phyloP scores from a whole-genome alignment of 2,797 vertebrate genomes.

The Sebastes trivittatus region DNA sequence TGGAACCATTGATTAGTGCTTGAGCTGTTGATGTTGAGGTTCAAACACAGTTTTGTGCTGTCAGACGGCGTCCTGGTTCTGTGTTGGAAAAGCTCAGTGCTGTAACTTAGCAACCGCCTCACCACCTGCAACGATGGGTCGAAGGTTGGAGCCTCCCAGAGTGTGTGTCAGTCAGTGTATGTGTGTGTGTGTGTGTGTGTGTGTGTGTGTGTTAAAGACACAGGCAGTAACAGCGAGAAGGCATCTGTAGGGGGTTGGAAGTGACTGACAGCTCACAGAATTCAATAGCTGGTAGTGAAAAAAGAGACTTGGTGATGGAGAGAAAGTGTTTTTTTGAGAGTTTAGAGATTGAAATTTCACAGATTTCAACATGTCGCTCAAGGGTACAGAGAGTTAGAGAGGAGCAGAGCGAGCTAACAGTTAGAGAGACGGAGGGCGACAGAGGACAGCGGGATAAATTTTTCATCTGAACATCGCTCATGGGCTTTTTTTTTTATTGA shows the following conservation, averaged over 20 bases:
- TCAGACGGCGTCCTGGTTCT: background rate
- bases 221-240: background rate
- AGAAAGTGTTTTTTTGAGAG: background rate
- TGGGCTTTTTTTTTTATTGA: conserved; percentile 23
- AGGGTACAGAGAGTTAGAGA: conserved; percentile 18
- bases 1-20: background rate
- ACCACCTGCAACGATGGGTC: conserved; percentile 30
- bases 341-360: background rate
- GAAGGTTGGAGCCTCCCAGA: background rate
- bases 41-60: conserved; percentile 1
- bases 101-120: conserved; percentile 71
- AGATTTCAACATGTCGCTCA: background rate
- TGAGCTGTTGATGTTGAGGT: background rate
- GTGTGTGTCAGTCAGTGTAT: background rate
- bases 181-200: background rate
- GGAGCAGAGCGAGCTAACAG: no score
- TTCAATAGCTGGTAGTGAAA: background rate
- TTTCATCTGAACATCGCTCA: conserved; percentile 42
- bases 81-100: conserved; percentile 19
- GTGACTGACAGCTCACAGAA: conserved; percentile 8
- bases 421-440: background rate
- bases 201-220: background rate
- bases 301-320: background rate
- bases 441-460: conserved; percentile 28
- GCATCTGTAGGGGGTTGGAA: background rate